Conservation (phyloP, 2,113 vertebrate genomes). For the Petrocephalus zakoni region DNA sequence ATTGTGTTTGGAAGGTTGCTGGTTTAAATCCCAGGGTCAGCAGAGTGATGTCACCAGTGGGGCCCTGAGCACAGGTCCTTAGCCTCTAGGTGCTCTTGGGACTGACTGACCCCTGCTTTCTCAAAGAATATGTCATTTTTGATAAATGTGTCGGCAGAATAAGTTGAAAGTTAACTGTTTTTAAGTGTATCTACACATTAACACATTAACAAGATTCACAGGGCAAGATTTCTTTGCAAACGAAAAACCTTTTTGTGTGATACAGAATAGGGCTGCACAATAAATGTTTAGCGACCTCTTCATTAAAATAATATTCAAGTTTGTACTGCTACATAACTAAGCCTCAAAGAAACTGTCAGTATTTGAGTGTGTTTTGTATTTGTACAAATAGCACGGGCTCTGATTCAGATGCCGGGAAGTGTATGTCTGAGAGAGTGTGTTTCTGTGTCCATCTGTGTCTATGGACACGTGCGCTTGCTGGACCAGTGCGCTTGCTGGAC, state of each 20-base stretch:
- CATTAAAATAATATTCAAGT: neutral
- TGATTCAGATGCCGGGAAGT: neutral
- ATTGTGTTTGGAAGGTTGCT: neutral
- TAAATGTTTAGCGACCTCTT: neutral
- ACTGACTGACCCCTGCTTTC: too few relatives aligned
- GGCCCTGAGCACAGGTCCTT: neutral
- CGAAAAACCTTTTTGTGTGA: neutral
- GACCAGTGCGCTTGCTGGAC: neutral
- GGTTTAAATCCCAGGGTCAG: neutral
- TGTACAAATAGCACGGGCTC: neutral
- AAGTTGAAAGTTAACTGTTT: too few relatives aligned
- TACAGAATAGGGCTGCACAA: neutral
- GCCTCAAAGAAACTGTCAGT: neutral
- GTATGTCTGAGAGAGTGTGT: neutral
- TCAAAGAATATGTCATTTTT: too few relatives aligned
- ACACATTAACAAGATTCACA: neutral
- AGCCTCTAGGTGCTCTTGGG: neutral
- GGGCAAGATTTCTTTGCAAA: neutral
- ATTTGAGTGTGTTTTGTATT: neutral
- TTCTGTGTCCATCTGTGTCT: neutral
- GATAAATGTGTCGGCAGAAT: too few relatives aligned
- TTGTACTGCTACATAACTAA: neutral
- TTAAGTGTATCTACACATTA: too few relatives aligned
- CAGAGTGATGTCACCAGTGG: neutral
- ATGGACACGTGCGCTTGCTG: neutral